These are phyloP conservation scores for Toxostoma redivivum DNA, from an alignment of 2,113 vertebrate genomes.

Conservation along the genomic window DNA sequence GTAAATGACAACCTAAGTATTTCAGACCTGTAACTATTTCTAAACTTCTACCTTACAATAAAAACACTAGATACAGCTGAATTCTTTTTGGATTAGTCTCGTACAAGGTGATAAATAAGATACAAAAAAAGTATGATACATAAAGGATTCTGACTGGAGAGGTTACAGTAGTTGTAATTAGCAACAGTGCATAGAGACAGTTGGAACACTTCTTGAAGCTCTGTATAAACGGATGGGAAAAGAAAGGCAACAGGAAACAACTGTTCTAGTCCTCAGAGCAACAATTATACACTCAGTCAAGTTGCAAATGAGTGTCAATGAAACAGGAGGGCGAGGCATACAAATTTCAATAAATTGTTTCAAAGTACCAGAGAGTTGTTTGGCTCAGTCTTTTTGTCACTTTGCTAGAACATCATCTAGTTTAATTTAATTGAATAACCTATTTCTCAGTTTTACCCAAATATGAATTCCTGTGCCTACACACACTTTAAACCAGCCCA, in stretches of 20 bases:
- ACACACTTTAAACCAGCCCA: not conserved
- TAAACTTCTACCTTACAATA: not conserved
- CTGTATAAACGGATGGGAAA: not conserved
- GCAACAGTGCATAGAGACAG: not conserved
- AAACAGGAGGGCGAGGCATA: not conserved
- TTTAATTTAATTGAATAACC: not conserved
- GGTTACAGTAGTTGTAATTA: not conserved
- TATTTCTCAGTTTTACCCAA: not conserved
- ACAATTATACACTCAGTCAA: not conserved
- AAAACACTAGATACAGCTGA: not conserved
- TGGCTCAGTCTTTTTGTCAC: not conserved
- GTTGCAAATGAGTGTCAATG: not conserved
- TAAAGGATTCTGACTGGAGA: not conserved
- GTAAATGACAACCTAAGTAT: too few relatives aligned
- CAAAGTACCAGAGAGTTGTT: not conserved
- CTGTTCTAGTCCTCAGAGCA: not conserved
- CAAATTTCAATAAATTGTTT: not conserved
- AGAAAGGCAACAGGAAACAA: not conserved
- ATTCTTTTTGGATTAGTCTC: not conserved
- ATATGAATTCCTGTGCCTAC: not conserved
- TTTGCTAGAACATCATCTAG: not conserved
- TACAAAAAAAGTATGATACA: not conserved
- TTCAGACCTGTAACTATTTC: not conserved
- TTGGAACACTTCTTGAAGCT: not conserved
- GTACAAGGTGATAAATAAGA: not conserved